phyloP scores from a whole-genome alignment of 2,113 vertebrate genomes.

The Toxostoma redivivum region DNA sequence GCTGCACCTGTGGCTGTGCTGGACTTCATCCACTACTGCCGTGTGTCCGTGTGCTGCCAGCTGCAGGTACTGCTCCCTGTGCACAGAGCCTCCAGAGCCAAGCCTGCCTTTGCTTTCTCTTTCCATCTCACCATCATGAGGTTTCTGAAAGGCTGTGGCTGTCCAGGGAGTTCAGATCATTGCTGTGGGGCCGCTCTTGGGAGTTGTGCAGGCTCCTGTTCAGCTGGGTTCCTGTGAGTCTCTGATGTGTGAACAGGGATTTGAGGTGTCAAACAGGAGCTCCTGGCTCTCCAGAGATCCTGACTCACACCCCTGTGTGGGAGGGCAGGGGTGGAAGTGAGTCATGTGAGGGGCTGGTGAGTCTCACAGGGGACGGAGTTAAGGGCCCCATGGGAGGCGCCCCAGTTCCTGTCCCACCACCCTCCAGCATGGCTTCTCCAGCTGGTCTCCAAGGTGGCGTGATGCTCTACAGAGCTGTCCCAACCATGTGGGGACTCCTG shows the following conservation, averaged over 20 bases:
- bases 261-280: accelerated
- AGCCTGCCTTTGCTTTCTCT: not conserved
- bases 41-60: conserved; percentile 75
- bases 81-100: not conserved
- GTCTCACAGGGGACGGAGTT: not conserved
- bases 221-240: not conserved
- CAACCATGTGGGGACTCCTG: accelerated
- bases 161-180: accelerated
- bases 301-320: not conserved
- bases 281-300: not conserved
- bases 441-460: not conserved
- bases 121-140: accelerated
- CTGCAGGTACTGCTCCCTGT: conserved; percentile 71
- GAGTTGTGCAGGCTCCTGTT: not conserved
- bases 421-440: accelerated
- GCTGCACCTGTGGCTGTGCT: conserved; percentile 64
- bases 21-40: conserved; percentile 93
- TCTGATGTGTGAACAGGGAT: not conserved
- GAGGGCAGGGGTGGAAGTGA: accelerated
- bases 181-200: not conserved
- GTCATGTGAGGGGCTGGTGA: not conserved
- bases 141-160: not conserved
- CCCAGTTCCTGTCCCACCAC: not conserved
- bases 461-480: not conserved
- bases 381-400: not conserved